Evolutionary conservation across 2,888 invertebrate species (phyloP).

Genomic region (Anaspis maculata): DNA sequence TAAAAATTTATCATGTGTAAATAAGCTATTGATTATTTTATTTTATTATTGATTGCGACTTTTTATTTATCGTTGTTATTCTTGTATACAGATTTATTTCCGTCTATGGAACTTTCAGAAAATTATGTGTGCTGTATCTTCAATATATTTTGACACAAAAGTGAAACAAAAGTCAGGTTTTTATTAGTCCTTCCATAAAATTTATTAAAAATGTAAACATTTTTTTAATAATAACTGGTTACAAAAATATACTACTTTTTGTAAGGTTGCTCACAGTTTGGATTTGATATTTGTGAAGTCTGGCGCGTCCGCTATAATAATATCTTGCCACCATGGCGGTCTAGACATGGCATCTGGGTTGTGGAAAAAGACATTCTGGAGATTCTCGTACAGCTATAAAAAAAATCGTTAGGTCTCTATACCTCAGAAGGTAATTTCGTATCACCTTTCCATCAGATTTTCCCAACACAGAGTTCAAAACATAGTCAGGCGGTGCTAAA

Average conservation of each 20-base stretch:
- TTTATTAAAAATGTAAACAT: constrained; percentile 7
- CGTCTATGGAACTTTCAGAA: too few relatives aligned
- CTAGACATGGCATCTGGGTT: constrained; percentile 61
- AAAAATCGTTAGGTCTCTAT: constrained; percentile 4
- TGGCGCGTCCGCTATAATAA: constrained; percentile 36
- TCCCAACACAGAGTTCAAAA: constrained; percentile 79
- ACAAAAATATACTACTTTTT: constrained; percentile 7
- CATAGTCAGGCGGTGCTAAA: constrained; percentile 82
- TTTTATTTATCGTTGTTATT: too few relatives aligned
- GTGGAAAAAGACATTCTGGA: constrained; percentile 63
- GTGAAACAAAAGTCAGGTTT: too few relatives aligned
- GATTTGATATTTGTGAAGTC: constrained; percentile 25
- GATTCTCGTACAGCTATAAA: constrained; percentile 61
- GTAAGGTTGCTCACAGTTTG: constrained; percentile 20
- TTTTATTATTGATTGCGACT: too few relatives aligned
- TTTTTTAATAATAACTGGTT: constrained; percentile 5
- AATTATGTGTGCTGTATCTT: too few relatives aligned
- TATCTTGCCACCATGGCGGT: constrained; percentile 66
- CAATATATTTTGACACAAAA: too few relatives aligned
- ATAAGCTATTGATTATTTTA: too few relatives aligned
- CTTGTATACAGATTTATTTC: too few relatives aligned
- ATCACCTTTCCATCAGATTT: constrained; percentile 72
- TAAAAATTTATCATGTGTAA: too few relatives aligned
- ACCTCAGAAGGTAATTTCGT: too few relatives aligned
- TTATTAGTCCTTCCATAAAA: constrained; percentile 4